Conservation (phyloP, 2,888 invertebrate genomes). For the Dione vanillae region DNA sequence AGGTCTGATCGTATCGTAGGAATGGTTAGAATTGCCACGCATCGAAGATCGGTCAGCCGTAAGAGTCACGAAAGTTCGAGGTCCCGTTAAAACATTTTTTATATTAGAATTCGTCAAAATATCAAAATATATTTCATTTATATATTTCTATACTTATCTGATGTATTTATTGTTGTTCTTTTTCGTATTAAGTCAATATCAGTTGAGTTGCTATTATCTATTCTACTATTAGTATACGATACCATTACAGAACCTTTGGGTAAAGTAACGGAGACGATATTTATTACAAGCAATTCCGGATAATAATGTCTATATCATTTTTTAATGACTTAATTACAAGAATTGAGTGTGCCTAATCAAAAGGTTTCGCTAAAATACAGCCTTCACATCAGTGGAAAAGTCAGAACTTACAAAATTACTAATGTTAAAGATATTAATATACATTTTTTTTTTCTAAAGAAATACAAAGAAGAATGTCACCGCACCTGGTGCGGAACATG, state of each 20-base stretch:
- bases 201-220: too few relatives aligned
- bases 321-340: neutral
- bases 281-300: too few relatives aligned
- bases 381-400: neutral
- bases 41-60: constrained; percentile 75
- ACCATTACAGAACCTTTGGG: too few relatives aligned
- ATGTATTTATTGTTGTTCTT: neutral
- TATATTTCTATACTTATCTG: constrained; percentile 29
- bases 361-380: too few relatives aligned
- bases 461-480: neutral
- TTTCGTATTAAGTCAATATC: too few relatives aligned
- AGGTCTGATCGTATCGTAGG: constrained; percentile 66
- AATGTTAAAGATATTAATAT: neutral
- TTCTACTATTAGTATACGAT: too few relatives aligned
- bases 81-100: constrained; percentile 75
- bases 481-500: neutral
- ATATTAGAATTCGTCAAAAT: constrained; percentile 76
- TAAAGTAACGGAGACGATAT: too few relatives aligned
- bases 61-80: constrained; percentile 82
- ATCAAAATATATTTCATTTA: constrained; percentile 79
- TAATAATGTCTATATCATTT: neutral
- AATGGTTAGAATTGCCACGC: constrained; percentile 62
- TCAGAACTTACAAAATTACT: neutral
- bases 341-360: neutral
- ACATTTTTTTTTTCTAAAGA: neutral